Evolutionary conservation across 2,888 invertebrate species (phyloP).

Genomic region (Meteorus cinctellus): DNA sequence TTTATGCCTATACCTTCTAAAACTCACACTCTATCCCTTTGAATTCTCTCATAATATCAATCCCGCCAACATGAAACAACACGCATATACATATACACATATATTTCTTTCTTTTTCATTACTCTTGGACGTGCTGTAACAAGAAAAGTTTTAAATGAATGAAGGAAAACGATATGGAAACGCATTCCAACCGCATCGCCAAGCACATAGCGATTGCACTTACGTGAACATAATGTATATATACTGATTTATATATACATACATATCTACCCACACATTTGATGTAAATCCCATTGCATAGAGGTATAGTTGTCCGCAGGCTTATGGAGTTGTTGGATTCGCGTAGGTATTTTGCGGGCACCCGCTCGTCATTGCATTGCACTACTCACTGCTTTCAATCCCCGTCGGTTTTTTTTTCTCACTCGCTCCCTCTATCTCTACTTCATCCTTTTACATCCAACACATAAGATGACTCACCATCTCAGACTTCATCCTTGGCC

Average conservation of each 20-base stretch:
- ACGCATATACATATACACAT: not conserved
- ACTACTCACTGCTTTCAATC: conserved; percentile 16
- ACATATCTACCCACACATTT: not conserved
- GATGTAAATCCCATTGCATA: not conserved
- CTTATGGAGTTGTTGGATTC: conserved; percentile 7
- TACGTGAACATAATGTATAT: conserved; percentile 12
- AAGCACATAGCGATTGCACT: conserved; percentile 21
- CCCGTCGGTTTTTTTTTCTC: not conserved
- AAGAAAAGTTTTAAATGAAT: conserved; percentile 16
- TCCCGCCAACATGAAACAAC: not conserved
- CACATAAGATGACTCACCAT: not conserved
- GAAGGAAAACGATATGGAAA: conserved; percentile 22
- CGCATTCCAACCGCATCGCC: conserved; percentile 24
- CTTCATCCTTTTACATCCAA: conserved; percentile 1
- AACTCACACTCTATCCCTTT: conserved; percentile 1
- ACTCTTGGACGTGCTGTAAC: conserved; percentile 12
- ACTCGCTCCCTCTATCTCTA: not conserved
- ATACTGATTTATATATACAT: not conserved
- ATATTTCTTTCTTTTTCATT: not conserved
- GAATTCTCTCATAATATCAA: not conserved
- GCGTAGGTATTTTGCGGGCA: conserved; percentile 25
- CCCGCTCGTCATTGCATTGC: conserved; percentile 20
- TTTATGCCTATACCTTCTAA: not conserved
- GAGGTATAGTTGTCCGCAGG: not conserved
- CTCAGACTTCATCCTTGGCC: not conserved